These are phyloP conservation scores for Smutsia gigantea DNA, from an alignment of 2,797 vertebrate species.

Conservation along the genomic window DNA sequence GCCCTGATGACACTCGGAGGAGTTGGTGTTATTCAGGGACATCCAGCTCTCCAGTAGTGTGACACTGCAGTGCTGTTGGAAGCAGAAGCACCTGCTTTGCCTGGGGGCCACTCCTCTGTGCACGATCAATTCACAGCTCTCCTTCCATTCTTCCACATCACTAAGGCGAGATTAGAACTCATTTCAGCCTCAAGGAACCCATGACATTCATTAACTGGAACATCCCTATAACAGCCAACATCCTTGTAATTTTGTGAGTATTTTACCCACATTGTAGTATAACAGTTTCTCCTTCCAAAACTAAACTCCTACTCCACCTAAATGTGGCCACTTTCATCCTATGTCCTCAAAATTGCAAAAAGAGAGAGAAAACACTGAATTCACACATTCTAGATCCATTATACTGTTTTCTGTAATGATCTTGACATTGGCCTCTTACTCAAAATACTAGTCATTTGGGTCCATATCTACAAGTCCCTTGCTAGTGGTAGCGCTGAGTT, in stretches of 20 bases:
- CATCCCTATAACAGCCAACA: neutral
- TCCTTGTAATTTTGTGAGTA: neutral
- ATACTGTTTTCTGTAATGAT: neutral
- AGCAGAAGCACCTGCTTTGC: neutral
- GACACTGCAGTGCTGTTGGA: too few species aligned
- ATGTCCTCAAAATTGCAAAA: neutral
- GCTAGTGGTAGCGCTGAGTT: neutral
- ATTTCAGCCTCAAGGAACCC: neutral
- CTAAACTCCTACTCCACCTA: neutral
- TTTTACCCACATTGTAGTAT: neutral
- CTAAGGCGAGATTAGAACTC: neutral
- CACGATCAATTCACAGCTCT: neutral
- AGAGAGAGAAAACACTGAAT: neutral
- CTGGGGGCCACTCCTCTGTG: neutral
- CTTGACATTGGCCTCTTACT: neutral
- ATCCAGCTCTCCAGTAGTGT: neutral
- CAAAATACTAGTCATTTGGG: neutral
- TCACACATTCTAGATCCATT: neutral
- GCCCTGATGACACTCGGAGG: neutral
- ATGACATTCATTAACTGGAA: neutral
- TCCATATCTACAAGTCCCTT: neutral
- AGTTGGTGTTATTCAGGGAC: neutral
- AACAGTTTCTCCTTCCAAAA: neutral
- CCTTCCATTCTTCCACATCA: neutral
- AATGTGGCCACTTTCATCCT: neutral